Evolutionary conservation across 2,888 invertebrate genomes (phyloP), one percentile per base, ranked within the genome.

Genomic region (Microctonus hyperodae): DNA sequence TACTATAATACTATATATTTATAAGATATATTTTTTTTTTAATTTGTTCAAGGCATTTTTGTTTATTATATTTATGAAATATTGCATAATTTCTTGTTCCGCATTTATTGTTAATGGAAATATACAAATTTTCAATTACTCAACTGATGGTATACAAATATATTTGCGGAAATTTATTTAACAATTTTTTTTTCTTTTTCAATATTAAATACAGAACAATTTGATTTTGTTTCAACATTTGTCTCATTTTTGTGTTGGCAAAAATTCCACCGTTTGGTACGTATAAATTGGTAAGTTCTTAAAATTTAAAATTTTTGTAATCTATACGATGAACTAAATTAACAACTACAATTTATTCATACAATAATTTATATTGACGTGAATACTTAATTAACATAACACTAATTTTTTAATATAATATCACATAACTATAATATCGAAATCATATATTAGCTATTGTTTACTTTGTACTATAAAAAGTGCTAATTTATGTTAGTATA

Each of bases 111-210:
- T n/a, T n/a, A n/a, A n/a, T n/a, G n/a, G n/a, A n/a, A n/a, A n/a
- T n/a, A n/a, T n/a, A n/a, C n/a, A n/a, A n/a, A n/a, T n/a, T n/a
- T 28, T 28, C 28, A 28, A 28, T 28, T 28, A 28, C 9, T 16
- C 0, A 44, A 3, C 9, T 16, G 40, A 40, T 65, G 56, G 67
- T 70, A 65, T 65, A 65, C 60, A 68, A 60, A 71, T 69, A 68
- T 67, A 71, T 70, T 70, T 64, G 64, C 64, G 35, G 67, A n/a
- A 68, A 68, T 67, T 67, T n/a, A 1, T 37, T 37, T 37, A 37
- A 37, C 37, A n/a, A n/a, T n/a, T n/a, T n/a, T 37, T 37, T n/a
- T n/a, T n/a, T n/a, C n/a, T n/a, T n/a, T 16, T 1, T 44, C 44
- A 44, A 16, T n/a, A 7, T 44, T 44, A 16, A 44, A 16, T 44